Evolutionary conservation across 2,797 vertebrate genomes (phyloP), one percentile per base, ranked within the genome.

Genomic region (Rhodeus uyekii): DNA sequence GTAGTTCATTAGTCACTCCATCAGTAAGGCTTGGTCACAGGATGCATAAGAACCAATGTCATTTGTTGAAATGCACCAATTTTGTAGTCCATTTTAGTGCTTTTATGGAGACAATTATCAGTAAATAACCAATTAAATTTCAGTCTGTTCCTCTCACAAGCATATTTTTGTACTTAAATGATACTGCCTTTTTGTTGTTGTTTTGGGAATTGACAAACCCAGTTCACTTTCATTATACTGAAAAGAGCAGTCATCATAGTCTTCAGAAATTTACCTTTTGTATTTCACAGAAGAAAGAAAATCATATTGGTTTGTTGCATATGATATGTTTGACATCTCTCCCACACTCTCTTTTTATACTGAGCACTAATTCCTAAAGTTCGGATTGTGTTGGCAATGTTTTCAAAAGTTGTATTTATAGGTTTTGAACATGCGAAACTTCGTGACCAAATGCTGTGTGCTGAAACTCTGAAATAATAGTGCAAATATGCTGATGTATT

Each of bases 401-500:
- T 73, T 7, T 53, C 32, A 73, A 53, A 36, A 34, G 46, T 36
- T 72, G 19, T 14, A 38, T 55, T 38, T 55, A 38, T 8, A 55
- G 48, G 32, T 38, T 36, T 22, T 64, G 32, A 24, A 38, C 18
- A 44, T 5, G n/a, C 8, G 29, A 39, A 75, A 58, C 22, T 9
- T 44, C 16, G 64, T 42, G 5, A 53, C 39, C 29, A 78, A 9
- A 42, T 67, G n/a, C 34, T 64, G 53, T 69, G 19, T 0, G 6
- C 48, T 36, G 10, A 32, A 32, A 48, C 74, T 42, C 4, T 50
- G 69, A 76, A 83, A 80, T 80, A 83, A 36, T 46, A 67, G 32
- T 22, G 34, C 38, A 65, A 36, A 79, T 78, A 78, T 65, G 71
- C 69, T 83, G 48, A 79, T 63, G 55, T 67, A 60, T 72, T 76